A percentile compares a stretch with the other conserved stretches of the same genome.
Evolutionary conservation across 1,140 invertebrate genomes (phyloP).

Genomic region (Neuroterus valhalla): DNA sequence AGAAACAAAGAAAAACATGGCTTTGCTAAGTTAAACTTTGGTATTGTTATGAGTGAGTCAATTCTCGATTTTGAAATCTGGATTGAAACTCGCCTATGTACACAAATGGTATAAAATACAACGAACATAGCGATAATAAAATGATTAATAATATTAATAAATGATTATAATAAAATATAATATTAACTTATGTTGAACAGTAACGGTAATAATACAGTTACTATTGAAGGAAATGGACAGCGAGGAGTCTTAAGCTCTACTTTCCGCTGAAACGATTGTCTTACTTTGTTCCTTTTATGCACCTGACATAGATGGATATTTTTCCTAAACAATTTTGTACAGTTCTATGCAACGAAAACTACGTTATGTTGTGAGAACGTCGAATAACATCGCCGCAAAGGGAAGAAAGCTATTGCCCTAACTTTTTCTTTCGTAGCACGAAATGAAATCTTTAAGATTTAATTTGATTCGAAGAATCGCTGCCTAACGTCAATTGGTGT

Average conservation of each 20-base stretch:
- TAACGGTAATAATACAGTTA: conserved; percentile 39
- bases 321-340: conserved; percentile 18
- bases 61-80: conserved; percentile 42
- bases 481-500: conserved; percentile 19
- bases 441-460: conserved; percentile 2
- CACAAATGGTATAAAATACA: conserved; percentile 61
- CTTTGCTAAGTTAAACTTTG: conserved; percentile 72
- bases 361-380: not conserved
- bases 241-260: conserved; percentile 4
- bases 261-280: conserved; percentile 8
- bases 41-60: conserved; percentile 71
- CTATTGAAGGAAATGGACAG: not conserved
- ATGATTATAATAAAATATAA: conserved; percentile 39
- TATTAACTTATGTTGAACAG: conserved; percentile 32
- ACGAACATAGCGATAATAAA: conserved; percentile 45
- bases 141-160: conserved; percentile 44
- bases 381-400: conserved; percentile 6
- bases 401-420: conserved; percentile 10
- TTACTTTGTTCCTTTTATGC: not conserved
- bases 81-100: conserved; percentile 58
- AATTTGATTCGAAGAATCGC: conserved; percentile 1
- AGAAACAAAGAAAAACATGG: conserved; percentile 55
- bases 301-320: not conserved
- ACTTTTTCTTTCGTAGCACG: not conserved
- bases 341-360: conserved; percentile 12